phyloP scores from a whole-genome alignment of 2,797 vertebrate species.

The Neosilurus hyrtlii region DNA sequence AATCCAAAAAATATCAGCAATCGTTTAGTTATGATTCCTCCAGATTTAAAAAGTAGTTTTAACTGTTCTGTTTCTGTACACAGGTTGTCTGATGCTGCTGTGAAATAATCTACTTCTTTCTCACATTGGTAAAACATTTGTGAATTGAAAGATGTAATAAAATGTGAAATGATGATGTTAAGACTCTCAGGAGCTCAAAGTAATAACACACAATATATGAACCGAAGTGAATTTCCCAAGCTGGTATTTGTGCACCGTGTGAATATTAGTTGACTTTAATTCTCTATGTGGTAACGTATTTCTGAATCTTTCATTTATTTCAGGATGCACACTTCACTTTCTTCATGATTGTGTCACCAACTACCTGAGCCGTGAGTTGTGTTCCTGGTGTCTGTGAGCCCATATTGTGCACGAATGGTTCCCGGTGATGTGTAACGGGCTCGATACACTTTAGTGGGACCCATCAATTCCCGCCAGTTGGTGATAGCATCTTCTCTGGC shows the following conservation, averaged over 20 bases:
- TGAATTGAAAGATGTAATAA: background rate
- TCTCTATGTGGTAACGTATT: background rate
- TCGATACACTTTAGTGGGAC: constrained; percentile 90
- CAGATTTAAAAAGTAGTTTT: background rate
- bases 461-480: constrained; percentile 91
- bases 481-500: constrained; percentile 84
- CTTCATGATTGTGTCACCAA: background rate
- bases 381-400: constrained; percentile 94
- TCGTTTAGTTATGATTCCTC: background rate
- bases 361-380: constrained; percentile 93
- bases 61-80: background rate
- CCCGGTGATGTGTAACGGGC: constrained; percentile 78
- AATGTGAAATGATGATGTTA: background rate
- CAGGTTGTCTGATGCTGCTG: background rate
- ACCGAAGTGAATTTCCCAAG: background rate
- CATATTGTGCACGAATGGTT: constrained; percentile 83
- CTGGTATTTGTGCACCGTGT: background rate
- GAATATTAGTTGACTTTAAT: background rate
- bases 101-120: background rate
- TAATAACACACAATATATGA: background rate
- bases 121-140: background rate
- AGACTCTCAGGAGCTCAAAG: background rate
- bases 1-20: background rate
- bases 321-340: background rate
- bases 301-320: background rate